Evolutionary conservation across 2,888 invertebrate species (phyloP), one percentile per base, ranked within the genome.

Genomic region (Lepidocyrtinus sp.): DNA sequence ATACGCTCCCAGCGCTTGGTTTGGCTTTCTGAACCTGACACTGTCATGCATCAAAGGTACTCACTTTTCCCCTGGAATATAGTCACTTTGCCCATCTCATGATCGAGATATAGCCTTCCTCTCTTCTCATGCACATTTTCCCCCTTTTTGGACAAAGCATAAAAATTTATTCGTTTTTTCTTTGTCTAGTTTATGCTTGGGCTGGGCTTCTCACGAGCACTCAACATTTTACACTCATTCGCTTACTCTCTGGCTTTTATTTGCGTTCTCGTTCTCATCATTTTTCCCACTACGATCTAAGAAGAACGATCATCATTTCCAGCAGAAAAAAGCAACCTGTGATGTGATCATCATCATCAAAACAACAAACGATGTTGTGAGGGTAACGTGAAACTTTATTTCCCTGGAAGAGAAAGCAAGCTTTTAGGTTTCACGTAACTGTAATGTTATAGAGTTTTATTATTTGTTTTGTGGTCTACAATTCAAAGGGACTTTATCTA

Each of bases 21-120:
- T 50, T 50, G 15, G 50, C 50, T 50, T 50, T 50, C 50, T 50
- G 50, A 50, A 50, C 50, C 50, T 50, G 50, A 50, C 50, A 50
- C 50, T 50, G 50, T 50, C 50, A 50, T 50, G 50, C 50, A 50
- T 50, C 50, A 50, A 50, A 50, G 50, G 50, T 50, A 50, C 15
- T 7, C 50, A 50, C 50, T 50, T 50, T 50, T 36, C 17, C 17
- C 2, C n/a, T 50, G 50, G 50, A 50, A 12, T 50, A 50, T 17
- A 17, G 5, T 36, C 12, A 36, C 36, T 36, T 36, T 12, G n/a
- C 15, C 17, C 50, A 7, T 50, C 50, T 50, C 50, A 50, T 50
- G n/a, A 50, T 50, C 50, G 17, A n/a, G 15, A 50, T 50, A 50
- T 50, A 12, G 50, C n/a, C 50, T 50, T n/a, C n/a, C 50, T 15